Conservation (phyloP, 2,797 vertebrate genomes). For the Percopsis omiscomaycus region DNA sequence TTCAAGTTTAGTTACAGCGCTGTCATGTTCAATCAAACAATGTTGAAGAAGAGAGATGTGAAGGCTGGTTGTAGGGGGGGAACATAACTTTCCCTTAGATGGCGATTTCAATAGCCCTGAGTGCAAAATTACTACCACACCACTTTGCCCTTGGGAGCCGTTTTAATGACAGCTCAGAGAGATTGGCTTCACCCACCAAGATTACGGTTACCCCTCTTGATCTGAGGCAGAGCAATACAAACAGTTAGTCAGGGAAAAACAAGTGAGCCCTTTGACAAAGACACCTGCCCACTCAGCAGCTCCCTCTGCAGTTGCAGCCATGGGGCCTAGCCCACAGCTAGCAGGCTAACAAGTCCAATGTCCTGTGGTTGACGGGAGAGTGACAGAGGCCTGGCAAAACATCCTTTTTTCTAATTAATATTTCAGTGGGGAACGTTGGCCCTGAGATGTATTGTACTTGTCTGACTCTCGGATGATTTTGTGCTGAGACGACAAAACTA, state of each 20-base stretch:
- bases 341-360: conserved; percentile 70
- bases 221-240: conserved; percentile 75
- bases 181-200: conserved; percentile 70
- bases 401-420: conserved; percentile 70
- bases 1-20: conserved; percentile 73
- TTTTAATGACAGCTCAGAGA: conserved; percentile 81
- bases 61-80: conserved; percentile 27
- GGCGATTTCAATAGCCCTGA: conserved; percentile 75
- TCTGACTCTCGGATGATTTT: conserved; percentile 64
- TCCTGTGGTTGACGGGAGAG: conserved; percentile 70
- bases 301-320: conserved; percentile 54
- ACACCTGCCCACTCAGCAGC: conserved; percentile 79
- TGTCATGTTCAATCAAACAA: conserved; percentile 74
- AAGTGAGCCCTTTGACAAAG: conserved; percentile 66
- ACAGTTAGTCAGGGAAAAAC: conserved; percentile 75
- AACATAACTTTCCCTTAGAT: conserved; percentile 61
- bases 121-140: conserved; percentile 66
- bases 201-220: conserved; percentile 77
- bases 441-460: conserved; percentile 62
- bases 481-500: conserved; percentile 71
- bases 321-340: conserved; percentile 63
- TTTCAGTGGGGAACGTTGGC: conserved; percentile 75
- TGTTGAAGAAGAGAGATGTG: conserved; percentile 47
- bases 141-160: conserved; percentile 63
- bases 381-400: conserved; percentile 73